A percentile compares a stretch with the other conserved stretches of the same genome.
These are phyloP conservation scores for Limnephilus auricula DNA, from an alignment of 2,888 invertebrate genomes.

Conservation along the genomic window DNA sequence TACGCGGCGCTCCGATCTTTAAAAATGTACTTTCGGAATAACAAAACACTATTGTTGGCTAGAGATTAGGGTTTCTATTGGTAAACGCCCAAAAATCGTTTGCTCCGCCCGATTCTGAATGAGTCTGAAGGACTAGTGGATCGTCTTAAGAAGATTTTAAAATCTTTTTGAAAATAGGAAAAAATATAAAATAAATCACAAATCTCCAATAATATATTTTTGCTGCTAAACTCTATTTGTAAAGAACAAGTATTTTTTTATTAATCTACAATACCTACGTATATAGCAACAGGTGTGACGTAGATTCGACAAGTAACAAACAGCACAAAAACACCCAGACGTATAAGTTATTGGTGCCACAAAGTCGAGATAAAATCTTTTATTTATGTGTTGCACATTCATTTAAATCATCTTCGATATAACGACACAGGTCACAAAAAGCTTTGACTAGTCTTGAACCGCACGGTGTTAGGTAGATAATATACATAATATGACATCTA, in stretches of 20 bases:
- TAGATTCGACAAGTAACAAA: background rate
- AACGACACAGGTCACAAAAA: background rate
- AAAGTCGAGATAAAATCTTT: conserved; percentile 12
- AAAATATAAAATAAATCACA: background rate
- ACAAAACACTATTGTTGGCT: too few species aligned
- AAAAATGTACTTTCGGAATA: too few species aligned
- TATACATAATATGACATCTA: background rate
- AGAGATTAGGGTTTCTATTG: too few species aligned
- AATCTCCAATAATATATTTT: background rate
- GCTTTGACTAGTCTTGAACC: conserved; percentile 22
- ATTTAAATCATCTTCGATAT: conserved; percentile 25
- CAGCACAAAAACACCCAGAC: background rate
- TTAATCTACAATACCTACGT: background rate
- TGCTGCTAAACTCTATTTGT: background rate
- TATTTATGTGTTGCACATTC: conserved; percentile 15
- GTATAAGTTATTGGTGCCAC: conserved; percentile 4
- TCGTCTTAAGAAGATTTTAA: too few species aligned
- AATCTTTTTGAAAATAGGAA: background rate
- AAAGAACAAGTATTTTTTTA: background rate
- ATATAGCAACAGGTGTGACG: background rate
- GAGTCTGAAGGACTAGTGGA: too few species aligned
- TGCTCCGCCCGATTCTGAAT: too few species aligned
- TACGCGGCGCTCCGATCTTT: too few species aligned
- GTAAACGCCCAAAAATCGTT: too few species aligned
- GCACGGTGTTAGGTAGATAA: background rate